Base-by-base conservation (phyloP, 2,113 vertebrate species). In the Cheilinus undulatus region DNA sequence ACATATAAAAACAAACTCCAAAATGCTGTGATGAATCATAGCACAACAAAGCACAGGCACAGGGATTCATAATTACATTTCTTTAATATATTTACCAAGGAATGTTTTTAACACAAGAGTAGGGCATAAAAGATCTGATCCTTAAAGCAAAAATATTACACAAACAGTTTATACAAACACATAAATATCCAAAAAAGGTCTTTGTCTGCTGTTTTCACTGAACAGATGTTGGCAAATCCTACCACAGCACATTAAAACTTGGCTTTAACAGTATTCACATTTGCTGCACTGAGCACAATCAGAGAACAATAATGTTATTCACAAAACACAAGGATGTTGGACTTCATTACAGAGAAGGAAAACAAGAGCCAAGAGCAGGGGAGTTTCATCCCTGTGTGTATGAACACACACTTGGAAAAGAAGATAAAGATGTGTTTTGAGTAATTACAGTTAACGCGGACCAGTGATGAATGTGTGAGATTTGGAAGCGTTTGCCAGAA, bases 71-170 rank as follows among this genome's bases (percentile, higher is more conserved):
- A 32, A 58, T 67, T 69, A n/a, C 0, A 36, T 72, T 65, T 26
- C 30, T 85, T 88, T 62, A 32, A 45, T 83, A 72, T 61, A 66
- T 22, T 53, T 60, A 24, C 38, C 23, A 43, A 48, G 58, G 49
- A 87, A 64, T 23, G 34, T 76, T 45, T 77, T 80, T 76, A 58
- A 79, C 73, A 83, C 53, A n/a, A 12, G 28, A 73, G 17, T 17
- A 17, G 5, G 40, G 19, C 42, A 7, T n/a, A 43, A 2, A 43
- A 23, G 10, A 27, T 73, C 17, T 24, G 26, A 77, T 19, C 20
- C 12, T 24, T 3, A 82, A 56, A 73, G 8, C 20, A 13, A 49
- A 45, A 46, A 5, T 67, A 10, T 80, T 30, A 71, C 36, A 71
- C 62, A 79, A 48, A 78, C 42, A 61, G 34, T 64, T 57, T 38